Evolutionary conservation across 2,888 invertebrate genomes (phyloP).

Genomic region (Apantesis nais): DNA sequence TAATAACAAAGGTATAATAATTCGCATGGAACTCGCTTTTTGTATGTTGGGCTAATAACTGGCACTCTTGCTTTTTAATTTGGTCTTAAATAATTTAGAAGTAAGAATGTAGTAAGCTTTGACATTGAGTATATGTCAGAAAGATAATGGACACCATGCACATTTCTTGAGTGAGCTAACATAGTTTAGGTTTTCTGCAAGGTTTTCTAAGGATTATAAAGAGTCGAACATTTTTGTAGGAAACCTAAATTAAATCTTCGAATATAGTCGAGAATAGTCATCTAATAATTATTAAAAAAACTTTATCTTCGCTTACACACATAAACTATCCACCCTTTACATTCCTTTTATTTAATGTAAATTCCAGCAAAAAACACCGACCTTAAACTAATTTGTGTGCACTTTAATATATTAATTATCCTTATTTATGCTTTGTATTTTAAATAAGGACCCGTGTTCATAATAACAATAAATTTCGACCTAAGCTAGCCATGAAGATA

Average conservation of each 20-base stretch:
- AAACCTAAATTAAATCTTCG: not conserved
- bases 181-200: too few relatives aligned
- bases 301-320: not conserved
- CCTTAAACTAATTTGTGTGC: constrained; percentile 43
- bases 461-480: constrained; percentile 55
- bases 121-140: not conserved
- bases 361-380: constrained; percentile 47
- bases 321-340: constrained; percentile 41
- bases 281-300: not conserved
- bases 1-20: not conserved
- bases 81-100: not conserved
- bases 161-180: too few relatives aligned
- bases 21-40: not conserved
- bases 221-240: not conserved
- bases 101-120: not conserved
- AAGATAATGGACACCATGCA: too few relatives aligned
- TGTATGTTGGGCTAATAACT: not conserved
- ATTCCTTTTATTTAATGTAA: constrained; percentile 39
- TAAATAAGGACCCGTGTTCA: constrained; percentile 32
- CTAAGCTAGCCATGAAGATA: constrained; percentile 57
- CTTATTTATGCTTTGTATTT: constrained; percentile 35
- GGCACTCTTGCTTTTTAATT: not conserved
- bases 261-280: not conserved
- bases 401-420: constrained; percentile 39
- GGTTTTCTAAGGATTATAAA: not conserved